Percentiles rank a stretch among this genome's conserved stretches.
These are phyloP conservation scores for Furcula furcula DNA, from an alignment of 2,888 invertebrate species.

Conservation along the genomic window DNA sequence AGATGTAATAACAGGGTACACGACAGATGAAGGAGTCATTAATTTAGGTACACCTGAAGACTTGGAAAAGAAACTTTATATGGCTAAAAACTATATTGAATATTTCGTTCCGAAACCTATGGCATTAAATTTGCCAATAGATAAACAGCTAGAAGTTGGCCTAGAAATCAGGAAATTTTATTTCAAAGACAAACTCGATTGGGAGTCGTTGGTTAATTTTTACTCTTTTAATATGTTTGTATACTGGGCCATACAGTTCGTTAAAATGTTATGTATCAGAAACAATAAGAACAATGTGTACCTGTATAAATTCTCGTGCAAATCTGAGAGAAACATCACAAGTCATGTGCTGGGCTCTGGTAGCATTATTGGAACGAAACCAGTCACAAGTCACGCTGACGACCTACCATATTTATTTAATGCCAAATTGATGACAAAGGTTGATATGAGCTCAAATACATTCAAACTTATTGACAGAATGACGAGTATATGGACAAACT, in stretches of 20 bases:
- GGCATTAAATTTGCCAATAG: conserved; percentile 15
- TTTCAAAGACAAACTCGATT: conserved; percentile 27
- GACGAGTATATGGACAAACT: conserved; percentile 45
- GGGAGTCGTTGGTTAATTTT: conserved; percentile 25
- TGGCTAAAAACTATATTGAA: conserved; percentile 15
- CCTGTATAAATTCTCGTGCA: conserved; percentile 38
- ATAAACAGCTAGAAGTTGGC: conserved; percentile 29
- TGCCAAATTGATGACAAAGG: conserved; percentile 12
- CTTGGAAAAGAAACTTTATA: conserved; percentile 5
- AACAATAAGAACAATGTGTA: conserved; percentile 36
- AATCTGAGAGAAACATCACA: conserved; percentile 37
- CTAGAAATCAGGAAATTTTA: conserved; percentile 31
- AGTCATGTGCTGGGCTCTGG: conserved; percentile 17
- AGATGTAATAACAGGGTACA: conserved; percentile 13
- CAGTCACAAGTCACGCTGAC: conserved; percentile 34
- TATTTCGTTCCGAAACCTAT: conserved; percentile 25
- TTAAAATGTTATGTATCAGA: conserved; percentile 26
- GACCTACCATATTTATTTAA: conserved; percentile 42
- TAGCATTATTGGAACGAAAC: conserved; percentile 15
- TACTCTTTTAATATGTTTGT: conserved; percentile 22
- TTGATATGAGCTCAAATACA: conserved; percentile 21
- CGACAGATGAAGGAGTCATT: conserved; percentile 11
- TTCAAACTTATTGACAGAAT: conserved; percentile 36
- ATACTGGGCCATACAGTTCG: conserved; percentile 29
- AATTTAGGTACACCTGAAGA: background rate